Evolutionary conservation across 2,113 vertebrate species (phyloP).

Genomic region (Columbina picui): DNA sequence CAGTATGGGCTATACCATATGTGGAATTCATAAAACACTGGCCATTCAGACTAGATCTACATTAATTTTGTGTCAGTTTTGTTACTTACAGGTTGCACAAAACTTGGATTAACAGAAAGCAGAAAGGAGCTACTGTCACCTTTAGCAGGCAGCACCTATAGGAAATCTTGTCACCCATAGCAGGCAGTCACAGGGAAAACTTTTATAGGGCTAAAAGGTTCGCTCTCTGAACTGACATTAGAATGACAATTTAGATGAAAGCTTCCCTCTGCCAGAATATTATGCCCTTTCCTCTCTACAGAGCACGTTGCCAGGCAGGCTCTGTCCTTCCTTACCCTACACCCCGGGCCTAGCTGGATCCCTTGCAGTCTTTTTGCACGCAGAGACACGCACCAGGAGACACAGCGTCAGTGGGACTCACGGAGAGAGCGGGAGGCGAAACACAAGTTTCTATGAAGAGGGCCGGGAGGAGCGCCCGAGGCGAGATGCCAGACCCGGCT

Average conservation of each 20-base stretch:
- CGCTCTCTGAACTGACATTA: not conserved
- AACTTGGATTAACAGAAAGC: not conserved
- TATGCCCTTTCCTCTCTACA: not conserved
- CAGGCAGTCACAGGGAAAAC: fast-evolving
- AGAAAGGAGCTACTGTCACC: not conserved
- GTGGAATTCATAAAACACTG: fast-evolving
- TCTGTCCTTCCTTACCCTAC: not conserved
- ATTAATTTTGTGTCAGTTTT: not conserved
- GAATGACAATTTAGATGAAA: not conserved
- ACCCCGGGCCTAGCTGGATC: not conserved
- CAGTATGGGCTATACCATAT: fast-evolving
- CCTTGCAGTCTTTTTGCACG: fast-evolving
- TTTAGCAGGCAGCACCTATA: not conserved
- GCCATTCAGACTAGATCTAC: not conserved
- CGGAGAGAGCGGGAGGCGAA: fast-evolving
- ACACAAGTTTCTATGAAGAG: fast-evolving
- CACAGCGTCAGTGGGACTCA: fast-evolving
- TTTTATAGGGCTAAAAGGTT: too few relatives aligned
- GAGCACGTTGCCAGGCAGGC: too few relatives aligned
- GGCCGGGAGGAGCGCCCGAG: fast-evolving
- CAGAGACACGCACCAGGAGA: not conserved
- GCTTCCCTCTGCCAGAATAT: fast-evolving
- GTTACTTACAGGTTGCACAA: not conserved
- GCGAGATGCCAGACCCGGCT: too few relatives aligned
- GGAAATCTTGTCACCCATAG: not conserved